Evolutionary conservation across 2,888 invertebrate genomes (phyloP).

Genomic region (Amorpha juglandis): DNA sequence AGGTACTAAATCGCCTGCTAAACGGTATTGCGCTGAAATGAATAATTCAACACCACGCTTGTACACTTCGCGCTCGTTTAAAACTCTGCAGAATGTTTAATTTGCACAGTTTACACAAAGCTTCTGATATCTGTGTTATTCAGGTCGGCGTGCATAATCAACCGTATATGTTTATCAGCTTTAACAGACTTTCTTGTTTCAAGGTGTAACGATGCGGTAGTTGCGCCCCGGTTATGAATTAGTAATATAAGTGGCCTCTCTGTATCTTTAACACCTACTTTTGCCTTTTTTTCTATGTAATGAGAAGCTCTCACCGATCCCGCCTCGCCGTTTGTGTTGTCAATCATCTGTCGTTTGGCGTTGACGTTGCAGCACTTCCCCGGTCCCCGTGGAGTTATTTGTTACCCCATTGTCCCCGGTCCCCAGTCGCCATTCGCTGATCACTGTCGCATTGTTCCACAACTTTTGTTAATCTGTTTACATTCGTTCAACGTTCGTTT

Average conservation of each 20-base stretch:
- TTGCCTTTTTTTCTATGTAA: slow-evolving; percentile 67
- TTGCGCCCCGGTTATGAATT: slow-evolving; percentile 67
- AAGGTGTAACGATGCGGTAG: slow-evolving; percentile 14
- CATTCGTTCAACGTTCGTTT: slow-evolving; percentile 69
- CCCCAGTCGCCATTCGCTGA: slow-evolving; percentile 52
- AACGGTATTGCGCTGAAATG: slow-evolving; percentile 56
- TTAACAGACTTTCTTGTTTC: slow-evolving; percentile 23
- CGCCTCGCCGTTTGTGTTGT: slow-evolving; percentile 75
- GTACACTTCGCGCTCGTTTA: slow-evolving; percentile 42
- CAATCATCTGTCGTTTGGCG: slow-evolving; percentile 65
- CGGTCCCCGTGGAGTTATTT: slow-evolving; percentile 73
- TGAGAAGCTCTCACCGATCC: slow-evolving; percentile 69
- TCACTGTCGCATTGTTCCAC: slow-evolving; percentile 77
- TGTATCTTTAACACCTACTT: slow-evolving; percentile 52
- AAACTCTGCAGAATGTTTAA: slow-evolving; percentile 43
- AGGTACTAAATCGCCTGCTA: slow-evolving; percentile 43
- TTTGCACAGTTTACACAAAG: slow-evolving; percentile 35
- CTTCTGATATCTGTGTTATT: slow-evolving; percentile 32
- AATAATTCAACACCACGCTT: slow-evolving; percentile 58
- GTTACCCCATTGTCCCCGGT: slow-evolving; percentile 78
- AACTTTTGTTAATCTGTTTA: slow-evolving; percentile 81
- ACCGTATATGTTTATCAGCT: slow-evolving; percentile 28
- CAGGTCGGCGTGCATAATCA: slow-evolving; percentile 32
- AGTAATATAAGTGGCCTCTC: slow-evolving; percentile 56
- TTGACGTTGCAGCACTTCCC: slow-evolving; percentile 65